Base-by-base conservation (phyloP, 2,797 vertebrate species). In the Dendrocincla tyrannina region DNA sequence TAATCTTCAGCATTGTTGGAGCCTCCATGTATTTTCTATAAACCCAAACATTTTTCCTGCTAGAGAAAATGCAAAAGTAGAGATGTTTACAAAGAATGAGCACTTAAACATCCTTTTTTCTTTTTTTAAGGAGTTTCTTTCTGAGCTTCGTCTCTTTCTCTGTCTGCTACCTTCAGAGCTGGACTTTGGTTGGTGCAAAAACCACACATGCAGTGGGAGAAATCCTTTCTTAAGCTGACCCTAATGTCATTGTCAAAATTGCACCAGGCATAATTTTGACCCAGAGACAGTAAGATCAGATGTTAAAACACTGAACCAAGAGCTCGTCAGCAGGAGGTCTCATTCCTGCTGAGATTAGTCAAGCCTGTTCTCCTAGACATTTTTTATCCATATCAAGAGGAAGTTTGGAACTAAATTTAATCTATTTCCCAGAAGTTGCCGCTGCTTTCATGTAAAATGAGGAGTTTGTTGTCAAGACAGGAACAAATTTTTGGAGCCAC, bases 301-400 rank as follows among this genome's bases (percentile, higher is more conserved):
- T 92, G 95, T 72, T 85, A 58, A 78, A 94, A 19, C 84, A n/a
- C 84, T 83, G 79, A 95, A 80, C 46, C 64, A 42, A 59, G 59
- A 28, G 68, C 75, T 77, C 72, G 37, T n/a, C 92, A 75, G 84
- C 75, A 93, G 92, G 92, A 91, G 83, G 46, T 28, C 83, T 73
- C n/a, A 2, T 44, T 83, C 86, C 92, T 88, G 70, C 81, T 92
- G 84, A 62, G 86, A 42, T 60, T 59, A 80, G 59, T 12, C 49
- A 35, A 53, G 41, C 64, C 72, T 60, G 5, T 85, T 81, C 91
- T 50, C 72, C 47, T 60, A 5, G 53, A 35, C 33, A 47, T 44
- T 93, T 94, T 95, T 93, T 66, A 77, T 72, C 81, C 75, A 17
- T 89, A 91, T 68, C 92, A 89, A 93, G 78, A 92, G 87, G 63